Evolutionary conservation across 1,140 invertebrate species (phyloP).

Genomic region (Eulimnadia texana): DNA sequence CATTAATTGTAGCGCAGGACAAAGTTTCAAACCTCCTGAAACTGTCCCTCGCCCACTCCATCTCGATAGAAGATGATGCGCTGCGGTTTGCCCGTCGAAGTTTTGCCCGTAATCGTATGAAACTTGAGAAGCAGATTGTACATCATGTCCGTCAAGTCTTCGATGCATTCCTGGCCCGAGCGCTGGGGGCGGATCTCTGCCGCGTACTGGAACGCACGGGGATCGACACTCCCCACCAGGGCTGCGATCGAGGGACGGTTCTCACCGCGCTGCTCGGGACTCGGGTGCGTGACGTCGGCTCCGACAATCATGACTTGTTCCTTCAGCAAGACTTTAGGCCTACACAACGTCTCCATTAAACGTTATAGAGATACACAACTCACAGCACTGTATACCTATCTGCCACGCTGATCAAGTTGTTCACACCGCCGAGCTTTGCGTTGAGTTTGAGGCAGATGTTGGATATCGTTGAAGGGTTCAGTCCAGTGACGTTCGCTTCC

Average conservation of each 20-base stretch:
- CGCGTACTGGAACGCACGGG: conserved; percentile 47
- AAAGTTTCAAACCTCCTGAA: conserved; percentile 44
- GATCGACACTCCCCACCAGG: conserved; percentile 51
- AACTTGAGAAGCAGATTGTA: conserved; percentile 39
- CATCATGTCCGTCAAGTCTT: conserved; percentile 55
- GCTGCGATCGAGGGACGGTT: conserved; percentile 69
- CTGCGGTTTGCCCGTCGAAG: conserved; percentile 34
- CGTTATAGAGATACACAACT: too few species aligned
- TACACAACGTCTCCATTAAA: too few species aligned
- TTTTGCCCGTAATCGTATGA: conserved; percentile 21
- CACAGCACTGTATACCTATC: too few species aligned
- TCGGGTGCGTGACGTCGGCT: conserved; percentile 77
- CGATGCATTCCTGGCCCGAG: conserved; percentile 51
- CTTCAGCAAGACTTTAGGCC: conserved; percentile 25
- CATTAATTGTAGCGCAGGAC: too few species aligned
- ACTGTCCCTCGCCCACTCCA: conserved; percentile 79
- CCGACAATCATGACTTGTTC: conserved; percentile 53
- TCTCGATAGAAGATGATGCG: conserved; percentile 64
- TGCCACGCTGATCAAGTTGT: conserved; percentile 41
- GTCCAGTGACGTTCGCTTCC: conserved; percentile 33
- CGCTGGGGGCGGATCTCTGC: conserved; percentile 50
- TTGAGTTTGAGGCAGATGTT: conserved; percentile 77
- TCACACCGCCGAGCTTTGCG: conserved; percentile 68
- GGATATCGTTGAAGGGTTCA: conserved; percentile 29
- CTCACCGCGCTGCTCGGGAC: conserved; percentile 21